Evolutionary conservation across 2,888 invertebrate genomes (phyloP).

Genomic region (Marronus borbonicus): DNA sequence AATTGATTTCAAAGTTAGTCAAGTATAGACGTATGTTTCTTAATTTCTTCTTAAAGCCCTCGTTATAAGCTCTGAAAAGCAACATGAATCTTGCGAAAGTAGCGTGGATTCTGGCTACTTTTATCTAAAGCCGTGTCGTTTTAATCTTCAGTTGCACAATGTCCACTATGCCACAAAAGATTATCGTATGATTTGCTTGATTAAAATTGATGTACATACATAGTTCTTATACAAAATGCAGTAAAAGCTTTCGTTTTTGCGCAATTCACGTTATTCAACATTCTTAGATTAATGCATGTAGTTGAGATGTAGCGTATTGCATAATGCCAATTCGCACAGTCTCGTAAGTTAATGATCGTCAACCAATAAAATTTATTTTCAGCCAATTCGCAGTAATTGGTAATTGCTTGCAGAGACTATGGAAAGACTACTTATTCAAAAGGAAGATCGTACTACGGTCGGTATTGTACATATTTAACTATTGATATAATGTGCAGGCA

Average conservation of each 20-base stretch:
- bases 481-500: neutral
- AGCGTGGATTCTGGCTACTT: too few species aligned
- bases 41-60: too few species aligned
- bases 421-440: neutral
- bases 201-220: too few species aligned
- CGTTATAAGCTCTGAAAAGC: too few species aligned
- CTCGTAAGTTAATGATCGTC: neutral
- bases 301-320: neutral
- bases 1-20: too few species aligned
- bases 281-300: neutral
- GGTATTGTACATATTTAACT: neutral
- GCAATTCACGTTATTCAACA: neutral
- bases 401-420: neutral
- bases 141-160: too few species aligned
- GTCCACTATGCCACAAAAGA: too few species aligned
- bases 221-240: too few species aligned
- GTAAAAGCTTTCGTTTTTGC: neutral
- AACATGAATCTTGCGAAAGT: too few species aligned
- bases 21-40: too few species aligned
- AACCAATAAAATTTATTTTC: slow-evolving; percentile 10
- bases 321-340: neutral
- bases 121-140: too few species aligned
- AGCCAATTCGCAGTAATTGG: neutral
- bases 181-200: too few species aligned
- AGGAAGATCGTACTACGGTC: neutral